Evolutionary conservation across 2,888 invertebrate genomes (phyloP).

Genomic region (Dasysyrphus albostriatus): DNA sequence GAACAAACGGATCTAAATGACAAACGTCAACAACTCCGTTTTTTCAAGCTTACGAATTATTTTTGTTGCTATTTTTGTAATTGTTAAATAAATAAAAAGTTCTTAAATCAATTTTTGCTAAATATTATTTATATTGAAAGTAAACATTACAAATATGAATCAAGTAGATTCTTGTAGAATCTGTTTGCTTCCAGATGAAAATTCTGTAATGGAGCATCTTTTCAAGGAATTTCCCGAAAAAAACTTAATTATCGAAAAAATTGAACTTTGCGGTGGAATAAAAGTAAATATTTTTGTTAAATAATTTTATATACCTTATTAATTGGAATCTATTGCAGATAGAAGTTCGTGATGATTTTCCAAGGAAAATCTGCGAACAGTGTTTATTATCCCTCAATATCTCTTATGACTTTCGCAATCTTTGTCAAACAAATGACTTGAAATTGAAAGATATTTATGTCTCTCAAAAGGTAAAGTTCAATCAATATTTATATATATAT

Average conservation of each 20-base stretch:
- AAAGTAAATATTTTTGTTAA: constrained; percentile 75
- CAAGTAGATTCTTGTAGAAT: constrained; percentile 79
- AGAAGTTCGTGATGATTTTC: constrained; percentile 80
- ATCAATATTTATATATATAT: not conserved
- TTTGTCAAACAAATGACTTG: constrained; percentile 81
- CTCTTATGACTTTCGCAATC: constrained; percentile 80
- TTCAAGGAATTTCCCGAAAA: constrained; percentile 77
- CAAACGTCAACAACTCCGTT: constrained; percentile 5
- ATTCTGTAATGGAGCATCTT: constrained; percentile 77
- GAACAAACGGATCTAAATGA: not conserved
- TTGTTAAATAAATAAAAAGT: constrained; percentile 4
- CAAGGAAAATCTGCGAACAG: constrained; percentile 81
- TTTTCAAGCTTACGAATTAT: constrained; percentile 1
- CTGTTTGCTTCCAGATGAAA: constrained; percentile 80
- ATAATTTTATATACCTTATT: too few relatives aligned
- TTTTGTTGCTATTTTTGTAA: constrained; percentile 4
- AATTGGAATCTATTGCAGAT: constrained; percentile 76
- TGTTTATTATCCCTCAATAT: constrained; percentile 79
- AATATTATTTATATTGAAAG: not conserved
- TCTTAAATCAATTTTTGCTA: not conserved
- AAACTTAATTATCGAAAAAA: constrained; percentile 79
- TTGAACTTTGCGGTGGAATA: constrained; percentile 82
- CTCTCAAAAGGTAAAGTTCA: constrained; percentile 40
- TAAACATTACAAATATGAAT: constrained; percentile 37
- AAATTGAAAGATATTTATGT: constrained; percentile 43